A percentile compares a stretch with the other conserved stretches of the same genome.
Evolutionary conservation across 2,797 vertebrate species (phyloP).

Genomic region (Avahi laniger): DNA sequence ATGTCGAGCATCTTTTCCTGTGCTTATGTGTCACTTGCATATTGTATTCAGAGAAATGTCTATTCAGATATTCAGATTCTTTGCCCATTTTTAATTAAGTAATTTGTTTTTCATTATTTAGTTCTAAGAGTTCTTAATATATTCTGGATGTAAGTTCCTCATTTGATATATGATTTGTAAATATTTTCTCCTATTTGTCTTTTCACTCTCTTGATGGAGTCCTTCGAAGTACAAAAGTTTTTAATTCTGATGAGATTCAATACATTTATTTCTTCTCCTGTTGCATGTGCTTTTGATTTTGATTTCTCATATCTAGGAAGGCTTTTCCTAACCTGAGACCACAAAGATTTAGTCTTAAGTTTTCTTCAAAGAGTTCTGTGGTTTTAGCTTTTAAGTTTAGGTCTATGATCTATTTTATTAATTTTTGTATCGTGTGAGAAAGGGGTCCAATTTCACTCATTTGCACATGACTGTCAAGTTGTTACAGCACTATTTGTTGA

Average conservation of each 20-base stretch:
- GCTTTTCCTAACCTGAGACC: background rate
- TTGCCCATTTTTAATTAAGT: background rate
- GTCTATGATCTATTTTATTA: background rate
- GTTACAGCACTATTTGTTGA: background rate
- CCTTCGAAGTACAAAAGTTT: background rate
- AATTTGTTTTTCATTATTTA: background rate
- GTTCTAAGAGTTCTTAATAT: background rate
- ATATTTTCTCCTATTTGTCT: background rate
- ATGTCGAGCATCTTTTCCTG: background rate
- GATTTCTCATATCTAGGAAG: background rate
- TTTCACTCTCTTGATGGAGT: background rate
- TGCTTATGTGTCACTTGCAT: background rate
- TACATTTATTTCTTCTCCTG: background rate
- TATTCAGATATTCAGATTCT: background rate
- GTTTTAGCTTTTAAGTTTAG: background rate
- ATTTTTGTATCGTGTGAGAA: background rate
- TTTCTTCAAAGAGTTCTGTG: background rate
- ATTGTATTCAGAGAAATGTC: background rate
- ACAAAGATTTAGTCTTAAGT: background rate
- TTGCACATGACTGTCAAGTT: background rate
- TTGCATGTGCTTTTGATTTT: background rate
- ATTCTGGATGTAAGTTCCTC: background rate
- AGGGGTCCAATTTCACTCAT: background rate
- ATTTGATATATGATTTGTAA: background rate
- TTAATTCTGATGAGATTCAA: background rate